Evolutionary conservation across 2,888 invertebrate genomes (phyloP).

Genomic region (Hirtodrosophila trivittata): DNA sequence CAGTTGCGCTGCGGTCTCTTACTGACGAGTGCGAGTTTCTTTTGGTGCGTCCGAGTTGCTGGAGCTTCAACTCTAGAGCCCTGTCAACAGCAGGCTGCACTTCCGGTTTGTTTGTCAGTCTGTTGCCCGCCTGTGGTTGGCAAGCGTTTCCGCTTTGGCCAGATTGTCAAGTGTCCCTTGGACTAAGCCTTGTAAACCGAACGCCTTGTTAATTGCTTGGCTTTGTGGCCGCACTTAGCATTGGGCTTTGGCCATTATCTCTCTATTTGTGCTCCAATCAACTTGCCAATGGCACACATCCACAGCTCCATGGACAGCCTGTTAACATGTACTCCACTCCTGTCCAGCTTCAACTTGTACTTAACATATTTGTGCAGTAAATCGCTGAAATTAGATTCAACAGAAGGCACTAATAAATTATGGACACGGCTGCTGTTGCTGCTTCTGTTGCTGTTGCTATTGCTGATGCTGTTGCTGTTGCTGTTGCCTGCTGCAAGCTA

Average conservation of each 20-base stretch:
- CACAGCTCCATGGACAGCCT: neutral
- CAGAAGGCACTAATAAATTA: constrained; percentile 59
- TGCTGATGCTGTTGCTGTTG: constrained; percentile 12
- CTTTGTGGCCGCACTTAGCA: constrained; percentile 55
- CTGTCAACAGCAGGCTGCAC: constrained; percentile 61
- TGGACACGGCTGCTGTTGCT: constrained; percentile 21
- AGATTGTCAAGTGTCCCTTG: constrained; percentile 52
- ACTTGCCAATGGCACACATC: constrained; percentile 1
- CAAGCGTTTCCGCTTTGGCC: constrained; percentile 45
- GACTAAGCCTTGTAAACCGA: constrained; percentile 50
- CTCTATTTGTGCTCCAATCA: neutral
- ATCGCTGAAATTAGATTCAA: constrained; percentile 63
- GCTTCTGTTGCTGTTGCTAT: neutral
- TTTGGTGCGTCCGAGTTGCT: constrained; percentile 34
- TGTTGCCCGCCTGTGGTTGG: constrained; percentile 49
- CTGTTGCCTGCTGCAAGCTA: constrained; percentile 31
- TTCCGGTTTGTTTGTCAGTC: constrained; percentile 45
- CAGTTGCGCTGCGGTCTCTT: constrained; percentile 56
- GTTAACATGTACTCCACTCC: neutral
- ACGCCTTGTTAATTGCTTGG: constrained; percentile 75
- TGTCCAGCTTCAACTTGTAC: constrained; percentile 16
- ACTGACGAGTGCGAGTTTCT: constrained; percentile 58
- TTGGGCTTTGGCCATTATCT: constrained; percentile 41
- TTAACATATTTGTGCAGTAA: constrained; percentile 65
- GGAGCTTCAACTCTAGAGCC: constrained; percentile 17